A percentile compares a stretch with the other conserved stretches of the same genome.
These are phyloP conservation scores for Agrochola circellaris DNA, from an alignment of 2,888 invertebrate genomes.

Conservation along the genomic window DNA sequence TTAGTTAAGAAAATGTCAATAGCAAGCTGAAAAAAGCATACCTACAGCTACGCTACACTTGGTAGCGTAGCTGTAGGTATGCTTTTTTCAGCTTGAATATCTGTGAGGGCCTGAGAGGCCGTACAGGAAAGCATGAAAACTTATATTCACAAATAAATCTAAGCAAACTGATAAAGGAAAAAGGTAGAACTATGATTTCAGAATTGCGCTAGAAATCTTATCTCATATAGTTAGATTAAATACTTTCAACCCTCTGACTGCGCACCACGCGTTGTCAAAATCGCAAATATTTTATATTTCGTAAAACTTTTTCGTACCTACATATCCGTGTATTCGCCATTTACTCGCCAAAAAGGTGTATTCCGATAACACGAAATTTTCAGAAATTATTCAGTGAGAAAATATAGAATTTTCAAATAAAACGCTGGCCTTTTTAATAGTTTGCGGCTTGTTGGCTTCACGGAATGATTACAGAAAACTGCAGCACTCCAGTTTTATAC, in stretches of 20 bases:
- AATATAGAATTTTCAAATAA: conserved; percentile 59
- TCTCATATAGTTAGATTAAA: background rate
- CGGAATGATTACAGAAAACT: conserved; percentile 71
- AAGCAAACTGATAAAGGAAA: background rate
- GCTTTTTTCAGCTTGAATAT: background rate
- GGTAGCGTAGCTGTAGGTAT: background rate
- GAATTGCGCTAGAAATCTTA: background rate
- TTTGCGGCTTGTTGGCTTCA: conserved; percentile 65
- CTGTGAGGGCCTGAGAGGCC: too few relatives aligned
- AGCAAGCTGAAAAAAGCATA: too few relatives aligned
- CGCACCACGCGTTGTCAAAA: background rate
- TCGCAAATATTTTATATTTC: background rate
- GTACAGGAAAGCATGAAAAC: background rate
- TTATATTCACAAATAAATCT: background rate
- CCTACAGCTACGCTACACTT: too few relatives aligned
- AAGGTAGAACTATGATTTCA: too few relatives aligned
- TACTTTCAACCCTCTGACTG: background rate
- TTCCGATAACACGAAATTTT: conserved; percentile 22
- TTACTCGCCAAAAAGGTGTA: conserved; percentile 19
- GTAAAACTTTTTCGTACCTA: background rate
- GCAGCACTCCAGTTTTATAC: conserved; percentile 69
- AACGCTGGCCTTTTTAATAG: conserved; percentile 65
- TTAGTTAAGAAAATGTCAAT: conserved; percentile 6
- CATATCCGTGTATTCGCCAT: background rate
- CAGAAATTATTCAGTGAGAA: conserved; percentile 53